These are phyloP conservation scores for Corythoichthys intestinalis DNA, from an alignment of 2,113 vertebrate genomes.

Conservation along the genomic window DNA sequence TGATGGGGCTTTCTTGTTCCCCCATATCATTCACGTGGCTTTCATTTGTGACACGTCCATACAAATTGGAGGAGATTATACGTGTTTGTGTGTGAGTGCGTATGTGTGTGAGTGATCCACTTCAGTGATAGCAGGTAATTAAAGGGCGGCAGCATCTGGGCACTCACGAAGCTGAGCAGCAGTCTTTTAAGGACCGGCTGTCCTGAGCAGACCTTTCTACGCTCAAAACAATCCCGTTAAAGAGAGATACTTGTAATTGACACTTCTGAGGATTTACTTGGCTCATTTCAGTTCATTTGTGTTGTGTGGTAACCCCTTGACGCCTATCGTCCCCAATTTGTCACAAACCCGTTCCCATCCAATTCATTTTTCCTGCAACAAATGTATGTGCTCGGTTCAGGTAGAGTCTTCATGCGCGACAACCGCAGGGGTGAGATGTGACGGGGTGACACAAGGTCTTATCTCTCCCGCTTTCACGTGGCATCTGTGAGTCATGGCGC, in stretches of 20 bases:
- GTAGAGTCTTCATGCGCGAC: neutral
- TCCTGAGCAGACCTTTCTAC: neutral
- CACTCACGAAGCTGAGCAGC: neutral
- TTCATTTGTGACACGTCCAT: conserved; percentile 1
- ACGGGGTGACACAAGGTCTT: conserved; percentile 31
- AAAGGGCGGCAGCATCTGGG: neutral
- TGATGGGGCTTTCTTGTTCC: neutral
- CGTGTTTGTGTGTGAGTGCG: neutral
- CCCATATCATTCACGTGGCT: neutral
- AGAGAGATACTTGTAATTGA: neutral
- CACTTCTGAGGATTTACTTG: neutral
- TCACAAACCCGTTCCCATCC: neutral
- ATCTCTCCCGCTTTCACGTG: conserved; percentile 43
- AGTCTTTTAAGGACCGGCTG: neutral
- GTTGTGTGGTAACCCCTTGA: neutral
- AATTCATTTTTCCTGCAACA: neutral
- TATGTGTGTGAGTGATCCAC: neutral
- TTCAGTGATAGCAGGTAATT: neutral
- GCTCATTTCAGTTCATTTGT: neutral
- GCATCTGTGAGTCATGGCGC: conserved; percentile 41
- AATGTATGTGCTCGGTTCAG: neutral
- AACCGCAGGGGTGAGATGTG: conserved; percentile 10
- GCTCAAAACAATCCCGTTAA: neutral
- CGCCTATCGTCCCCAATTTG: too few species aligned
- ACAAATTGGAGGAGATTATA: conserved; percentile 1